Conservation (phyloP, 1,140 invertebrate genomes). For the Drosophila oshimai region DNA sequence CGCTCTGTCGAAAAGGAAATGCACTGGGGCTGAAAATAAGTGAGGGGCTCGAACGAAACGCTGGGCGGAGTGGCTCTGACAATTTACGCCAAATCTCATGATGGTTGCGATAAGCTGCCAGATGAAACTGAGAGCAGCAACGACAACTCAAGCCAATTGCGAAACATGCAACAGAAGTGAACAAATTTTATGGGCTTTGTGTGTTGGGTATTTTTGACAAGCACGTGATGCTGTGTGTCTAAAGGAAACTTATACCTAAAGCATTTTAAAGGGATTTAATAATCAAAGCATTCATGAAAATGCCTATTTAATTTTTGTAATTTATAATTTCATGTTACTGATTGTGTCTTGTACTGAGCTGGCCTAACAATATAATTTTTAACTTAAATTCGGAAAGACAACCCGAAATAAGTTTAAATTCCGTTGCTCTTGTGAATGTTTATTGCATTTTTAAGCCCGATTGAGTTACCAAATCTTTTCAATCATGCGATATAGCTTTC, state of each 20-base stretch:
- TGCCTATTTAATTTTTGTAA: no score
- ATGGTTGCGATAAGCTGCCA: slow-evolving; percentile 54
- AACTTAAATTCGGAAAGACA: no score
- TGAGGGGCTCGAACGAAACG: not conserved
- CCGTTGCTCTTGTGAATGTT: no score
- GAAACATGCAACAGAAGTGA: slow-evolving; percentile 39
- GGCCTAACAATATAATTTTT: no score
- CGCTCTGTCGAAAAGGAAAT: not conserved
- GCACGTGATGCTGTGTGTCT: slow-evolving; percentile 22
- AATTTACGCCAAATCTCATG: slow-evolving; percentile 61
- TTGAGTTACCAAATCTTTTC: not conserved
- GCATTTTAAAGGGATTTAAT: not conserved
- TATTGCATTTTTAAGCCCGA: not conserved
- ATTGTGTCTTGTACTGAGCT: no score
- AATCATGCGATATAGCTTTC: not conserved
- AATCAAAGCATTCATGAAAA: no score
- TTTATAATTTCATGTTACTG: no score
- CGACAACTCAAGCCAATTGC: slow-evolving; percentile 40
- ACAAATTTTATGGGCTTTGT: slow-evolving; percentile 15
- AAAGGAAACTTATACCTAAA: no score
- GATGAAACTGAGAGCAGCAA: slow-evolving; percentile 42
- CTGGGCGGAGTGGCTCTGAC: slow-evolving; percentile 15
- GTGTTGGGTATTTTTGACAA: slow-evolving; percentile 20
- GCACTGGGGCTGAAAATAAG: slow-evolving; percentile 1
- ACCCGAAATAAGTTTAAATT: no score